Evolutionary conservation across 2,888 invertebrate species (phyloP).

Genomic region (Pseudococcus longispinus): DNA sequence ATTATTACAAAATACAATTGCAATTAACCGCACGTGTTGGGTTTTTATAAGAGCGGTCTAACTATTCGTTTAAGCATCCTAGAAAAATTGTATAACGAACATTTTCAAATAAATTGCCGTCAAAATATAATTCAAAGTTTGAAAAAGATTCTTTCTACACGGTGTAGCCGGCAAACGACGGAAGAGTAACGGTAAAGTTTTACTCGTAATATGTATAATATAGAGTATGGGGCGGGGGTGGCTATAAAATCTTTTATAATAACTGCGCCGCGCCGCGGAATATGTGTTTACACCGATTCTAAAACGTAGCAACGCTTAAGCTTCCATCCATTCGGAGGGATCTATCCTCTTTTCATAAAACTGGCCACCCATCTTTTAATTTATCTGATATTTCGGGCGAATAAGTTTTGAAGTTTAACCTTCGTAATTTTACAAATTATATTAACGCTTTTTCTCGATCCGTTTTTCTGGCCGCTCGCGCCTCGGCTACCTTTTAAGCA

Average conservation of each 20-base stretch:
- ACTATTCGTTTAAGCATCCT: background rate
- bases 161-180: background rate
- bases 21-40: constrained; percentile 52
- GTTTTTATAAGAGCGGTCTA: background rate
- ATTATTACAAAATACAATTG: constrained; percentile 44
- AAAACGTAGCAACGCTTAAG: constrained; percentile 15
- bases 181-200: background rate
- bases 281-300: constrained; percentile 31
- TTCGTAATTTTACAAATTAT: constrained; percentile 24
- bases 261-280: constrained; percentile 15
- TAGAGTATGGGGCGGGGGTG: background rate
- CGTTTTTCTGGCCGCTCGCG: background rate
- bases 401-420: constrained; percentile 16
- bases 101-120: constrained; percentile 47
- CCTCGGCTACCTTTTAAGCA: background rate
- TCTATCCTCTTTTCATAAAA: constrained; percentile 38
- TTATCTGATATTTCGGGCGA: constrained; percentile 24
- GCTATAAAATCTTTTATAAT: constrained; percentile 50
- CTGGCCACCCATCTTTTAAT: constrained; percentile 21
- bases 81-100: constrained; percentile 28
- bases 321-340: background rate
- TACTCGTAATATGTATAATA: constrained; percentile 20
- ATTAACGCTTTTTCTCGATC: constrained; percentile 14
- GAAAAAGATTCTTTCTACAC: constrained; percentile 35
- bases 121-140: constrained; percentile 33